Conservation (phyloP, 1,140 invertebrate genomes). For the Frieseomelitta varia region DNA sequence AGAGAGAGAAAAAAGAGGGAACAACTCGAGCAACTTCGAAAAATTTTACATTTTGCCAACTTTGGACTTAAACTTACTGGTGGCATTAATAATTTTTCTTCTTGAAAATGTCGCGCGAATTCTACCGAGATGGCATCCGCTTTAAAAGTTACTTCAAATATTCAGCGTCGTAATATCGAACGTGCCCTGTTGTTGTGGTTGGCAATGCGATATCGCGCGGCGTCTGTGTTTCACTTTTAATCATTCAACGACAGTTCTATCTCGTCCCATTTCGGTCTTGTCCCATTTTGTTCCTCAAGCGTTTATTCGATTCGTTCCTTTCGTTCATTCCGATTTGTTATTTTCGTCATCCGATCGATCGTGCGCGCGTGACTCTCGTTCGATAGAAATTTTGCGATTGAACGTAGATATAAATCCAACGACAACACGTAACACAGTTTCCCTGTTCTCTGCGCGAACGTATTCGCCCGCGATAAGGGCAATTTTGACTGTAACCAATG, state of each 20-base stretch:
- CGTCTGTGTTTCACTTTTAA: not conserved
- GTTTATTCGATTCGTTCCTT: not conserved
- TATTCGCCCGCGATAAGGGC: slow-evolving; percentile 38
- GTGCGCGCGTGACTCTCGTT: not conserved
- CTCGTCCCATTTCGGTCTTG: not conserved
- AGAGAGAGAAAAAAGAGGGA: no score
- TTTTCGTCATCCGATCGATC: not conserved
- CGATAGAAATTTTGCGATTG: not conserved
- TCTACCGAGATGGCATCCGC: not conserved
- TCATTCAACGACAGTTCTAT: not conserved
- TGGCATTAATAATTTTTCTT: slow-evolving; percentile 25
- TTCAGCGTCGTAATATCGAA: not conserved
- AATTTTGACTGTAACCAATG: slow-evolving; percentile 22
- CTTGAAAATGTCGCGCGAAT: slow-evolving; percentile 18
- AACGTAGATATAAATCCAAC: not conserved
- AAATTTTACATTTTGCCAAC: slow-evolving; percentile 21
- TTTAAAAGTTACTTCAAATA: slow-evolving; percentile 17
- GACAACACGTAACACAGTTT: slow-evolving; percentile 4
- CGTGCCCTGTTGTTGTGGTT: no score
- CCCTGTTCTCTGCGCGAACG: slow-evolving; percentile 16
- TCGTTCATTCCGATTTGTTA: not conserved
- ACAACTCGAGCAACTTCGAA: not conserved
- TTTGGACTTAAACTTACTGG: not conserved
- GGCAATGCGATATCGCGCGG: not conserved
- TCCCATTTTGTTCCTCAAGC: no score